phyloP scores from a whole-genome alignment of 2,797 vertebrate genomes.

The Neoniphon sammara region DNA sequence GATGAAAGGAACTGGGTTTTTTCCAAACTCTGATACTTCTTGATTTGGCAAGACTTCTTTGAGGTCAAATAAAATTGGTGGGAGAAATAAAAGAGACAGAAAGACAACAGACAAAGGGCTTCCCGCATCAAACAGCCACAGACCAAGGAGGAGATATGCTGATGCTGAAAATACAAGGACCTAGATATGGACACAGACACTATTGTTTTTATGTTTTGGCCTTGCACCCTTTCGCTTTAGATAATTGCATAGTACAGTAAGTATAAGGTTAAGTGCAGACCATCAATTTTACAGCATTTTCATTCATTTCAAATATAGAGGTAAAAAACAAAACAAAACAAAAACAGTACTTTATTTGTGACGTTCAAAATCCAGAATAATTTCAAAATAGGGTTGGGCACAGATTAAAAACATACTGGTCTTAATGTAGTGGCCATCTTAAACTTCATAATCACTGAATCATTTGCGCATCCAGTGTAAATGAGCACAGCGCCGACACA shows the following conservation, averaged over 20 bases:
- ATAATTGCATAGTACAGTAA: not conserved
- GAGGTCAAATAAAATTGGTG: not conserved
- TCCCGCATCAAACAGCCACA: not conserved
- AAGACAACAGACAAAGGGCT: not conserved
- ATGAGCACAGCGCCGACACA: constrained; percentile 1
- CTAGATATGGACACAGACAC: not conserved
- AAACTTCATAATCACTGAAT: not conserved
- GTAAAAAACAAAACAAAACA: not conserved
- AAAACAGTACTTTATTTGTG: no score
- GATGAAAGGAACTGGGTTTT: not conserved
- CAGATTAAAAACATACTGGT: not conserved
- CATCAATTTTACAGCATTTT: not conserved
- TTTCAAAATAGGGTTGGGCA: no score
- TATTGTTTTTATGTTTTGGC: not conserved
- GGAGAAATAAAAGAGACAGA: not conserved
- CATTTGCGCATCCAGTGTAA: not conserved
- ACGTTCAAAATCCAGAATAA: no score
- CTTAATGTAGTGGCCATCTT: not conserved
- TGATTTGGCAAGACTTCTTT: constrained; percentile 5
- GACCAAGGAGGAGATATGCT: not conserved
- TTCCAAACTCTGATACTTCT: not conserved
- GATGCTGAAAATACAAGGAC: not conserved
- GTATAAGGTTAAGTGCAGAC: not conserved
- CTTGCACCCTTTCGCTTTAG: not conserved
- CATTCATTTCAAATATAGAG: not conserved